phyloP scores from a whole-genome alignment of 2,113 vertebrate genomes.

The Burhinus oedicnemus region DNA sequence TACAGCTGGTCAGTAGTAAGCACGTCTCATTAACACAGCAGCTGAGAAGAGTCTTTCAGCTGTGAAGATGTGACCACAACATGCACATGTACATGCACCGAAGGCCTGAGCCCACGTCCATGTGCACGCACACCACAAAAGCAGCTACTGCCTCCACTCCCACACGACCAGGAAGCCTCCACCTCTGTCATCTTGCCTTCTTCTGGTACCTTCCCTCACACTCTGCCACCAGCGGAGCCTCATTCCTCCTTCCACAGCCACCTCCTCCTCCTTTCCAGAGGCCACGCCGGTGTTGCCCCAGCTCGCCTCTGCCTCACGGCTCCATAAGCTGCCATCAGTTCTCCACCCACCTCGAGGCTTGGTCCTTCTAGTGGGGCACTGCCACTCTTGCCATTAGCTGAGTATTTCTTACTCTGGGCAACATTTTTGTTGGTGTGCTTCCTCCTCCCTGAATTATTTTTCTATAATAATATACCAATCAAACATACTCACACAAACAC shows the following conservation, averaged over 20 bases:
- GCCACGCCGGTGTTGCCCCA: fast-evolving
- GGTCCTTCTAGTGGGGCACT: not conserved
- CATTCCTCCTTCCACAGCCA: not conserved
- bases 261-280: not conserved
- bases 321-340: not conserved
- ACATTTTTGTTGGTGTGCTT: not conserved
- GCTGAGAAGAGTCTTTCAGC: not conserved
- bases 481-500: not conserved
- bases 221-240: fast-evolving
- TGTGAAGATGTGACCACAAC: not conserved
- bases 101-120: too few relatives aligned
- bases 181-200: not conserved
- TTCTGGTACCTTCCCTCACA: not conserved
- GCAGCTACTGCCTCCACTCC: not conserved
- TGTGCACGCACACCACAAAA: fast-evolving
- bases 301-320: not conserved
- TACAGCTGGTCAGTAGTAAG: not conserved
- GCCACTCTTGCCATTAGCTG: not conserved
- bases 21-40: not conserved
- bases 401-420: not conserved
- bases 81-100: fast-evolving
- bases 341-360: not conserved
- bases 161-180: not conserved
- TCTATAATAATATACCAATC: not conserved
- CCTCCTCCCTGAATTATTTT: not conserved